Evolutionary conservation across 2,797 vertebrate species (phyloP).

Genomic region (Ispidina lecontei): DNA sequence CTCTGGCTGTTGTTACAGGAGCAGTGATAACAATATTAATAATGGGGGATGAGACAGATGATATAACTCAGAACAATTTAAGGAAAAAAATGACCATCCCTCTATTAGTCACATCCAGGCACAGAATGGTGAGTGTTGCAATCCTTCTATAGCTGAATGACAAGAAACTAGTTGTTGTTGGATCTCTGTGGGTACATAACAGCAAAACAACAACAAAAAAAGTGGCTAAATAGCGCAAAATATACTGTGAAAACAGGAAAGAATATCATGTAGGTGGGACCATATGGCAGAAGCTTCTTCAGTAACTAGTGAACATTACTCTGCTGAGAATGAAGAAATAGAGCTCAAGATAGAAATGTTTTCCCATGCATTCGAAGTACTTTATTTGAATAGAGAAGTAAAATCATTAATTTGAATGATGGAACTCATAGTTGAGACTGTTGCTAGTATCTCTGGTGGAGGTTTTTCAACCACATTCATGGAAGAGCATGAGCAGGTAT

Average conservation of each 20-base stretch:
- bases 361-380: not conserved
- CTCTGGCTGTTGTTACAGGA: constrained; percentile 9
- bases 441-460: not conserved
- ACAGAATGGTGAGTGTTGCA: not conserved
- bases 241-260: constrained; percentile 70
- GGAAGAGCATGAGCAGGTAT: not conserved
- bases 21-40: not conserved
- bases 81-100: not conserved
- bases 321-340: not conserved
- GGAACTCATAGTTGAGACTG: not conserved
- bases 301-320: not conserved
- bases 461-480: not conserved
- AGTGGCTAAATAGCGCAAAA: constrained; percentile 65
- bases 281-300: constrained; percentile 42
- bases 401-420: not conserved
- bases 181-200: not conserved
- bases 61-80: not conserved
- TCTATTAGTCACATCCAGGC: not conserved
- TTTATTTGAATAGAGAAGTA: constrained; percentile 14
- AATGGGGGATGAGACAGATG: not conserved
- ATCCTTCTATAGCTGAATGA: not conserved
- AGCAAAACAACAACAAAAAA: constrained; percentile 48
- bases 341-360: not conserved
- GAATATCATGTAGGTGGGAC: constrained; percentile 59
- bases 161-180: constrained; percentile 17